Base-by-base conservation (phyloP, 2,797 vertebrate genomes). In the Triplophysa yarkandensis region DNA sequence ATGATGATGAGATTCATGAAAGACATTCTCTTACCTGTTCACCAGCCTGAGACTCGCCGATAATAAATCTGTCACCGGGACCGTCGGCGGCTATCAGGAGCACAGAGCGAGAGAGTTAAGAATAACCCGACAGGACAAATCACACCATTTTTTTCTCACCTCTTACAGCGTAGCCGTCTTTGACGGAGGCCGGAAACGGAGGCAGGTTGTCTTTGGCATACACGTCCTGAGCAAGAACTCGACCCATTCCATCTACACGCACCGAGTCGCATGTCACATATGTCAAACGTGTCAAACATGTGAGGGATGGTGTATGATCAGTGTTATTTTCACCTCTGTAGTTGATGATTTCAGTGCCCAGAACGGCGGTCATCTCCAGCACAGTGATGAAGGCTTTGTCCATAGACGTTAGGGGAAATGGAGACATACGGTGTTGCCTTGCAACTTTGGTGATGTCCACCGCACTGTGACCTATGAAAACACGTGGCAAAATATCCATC, bases 311-410 rank as follows among this genome's bases (percentile, higher is more conserved):
- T 43, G 41, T 43, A 6, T 14, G 11, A 16, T 30, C 30, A 30
- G 6, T 30, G 11, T 3, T 41, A 14, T 1, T 36, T 36, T 81
- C 87, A 95, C 97, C 96, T 97, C 96, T 92, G 85, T 99, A 98
- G 89, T 99, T 99, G 85, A 98, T 97, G 83, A 97, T 95, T 92
- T 99, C 97, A 77, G 95, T 98, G 86, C 96, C 95, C 84, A 99
- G 95, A 86, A 98, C 96, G 81, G 96, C 94, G 21, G 97, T 98
- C 96, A 98, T 99, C 90, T 98, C 97, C 80, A 98, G 90, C 79
- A 99, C 97, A 81, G 97, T 99, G 90, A 98, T 98, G 90, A 99
- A 99, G 89, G 97, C 97, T 91, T 99, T 99, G 92, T 99, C 97
- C 97, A 99, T 98, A 77, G 97, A 98, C 19, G 97, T 99, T 88